These are phyloP conservation scores for Poliocrania exsul DNA, from an alignment of 2,797 vertebrate genomes.

Conservation along the genomic window DNA sequence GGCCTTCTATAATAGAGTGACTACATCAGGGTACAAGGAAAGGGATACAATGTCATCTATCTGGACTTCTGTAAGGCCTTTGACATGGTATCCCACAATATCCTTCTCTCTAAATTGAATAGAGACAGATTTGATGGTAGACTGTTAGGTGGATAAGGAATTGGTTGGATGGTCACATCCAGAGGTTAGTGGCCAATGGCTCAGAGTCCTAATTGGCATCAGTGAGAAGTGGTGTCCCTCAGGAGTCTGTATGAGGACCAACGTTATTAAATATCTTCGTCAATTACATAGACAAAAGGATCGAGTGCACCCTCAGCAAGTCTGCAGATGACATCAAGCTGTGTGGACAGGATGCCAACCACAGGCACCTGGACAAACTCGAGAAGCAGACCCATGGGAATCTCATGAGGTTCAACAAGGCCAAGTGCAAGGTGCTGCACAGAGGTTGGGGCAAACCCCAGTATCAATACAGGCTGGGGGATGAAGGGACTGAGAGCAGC, in stretches of 20 bases:
- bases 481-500: not conserved
- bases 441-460: not conserved
- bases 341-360: not conserved
- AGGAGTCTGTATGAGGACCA: rapidly evolving
- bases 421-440: not conserved
- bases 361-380: not conserved
- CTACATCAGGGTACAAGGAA: not conserved
- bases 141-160: not conserved
- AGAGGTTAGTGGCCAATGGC: not conserved
- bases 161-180: not conserved
- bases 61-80: not conserved
- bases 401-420: not conserved
- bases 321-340: not conserved
- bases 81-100: not conserved
- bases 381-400: not conserved
- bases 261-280: not conserved
- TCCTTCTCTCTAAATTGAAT: not conserved
- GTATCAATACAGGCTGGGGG: not conserved
- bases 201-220: not conserved
- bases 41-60: not conserved
- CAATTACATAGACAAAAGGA: not conserved
- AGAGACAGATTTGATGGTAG: not conserved
- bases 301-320: rapidly evolving
- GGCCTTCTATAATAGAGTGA: not conserved
- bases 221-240: not conserved